Evolutionary conservation across 2,888 invertebrate genomes (phyloP).

Genomic region (Merodon equestris): DNA sequence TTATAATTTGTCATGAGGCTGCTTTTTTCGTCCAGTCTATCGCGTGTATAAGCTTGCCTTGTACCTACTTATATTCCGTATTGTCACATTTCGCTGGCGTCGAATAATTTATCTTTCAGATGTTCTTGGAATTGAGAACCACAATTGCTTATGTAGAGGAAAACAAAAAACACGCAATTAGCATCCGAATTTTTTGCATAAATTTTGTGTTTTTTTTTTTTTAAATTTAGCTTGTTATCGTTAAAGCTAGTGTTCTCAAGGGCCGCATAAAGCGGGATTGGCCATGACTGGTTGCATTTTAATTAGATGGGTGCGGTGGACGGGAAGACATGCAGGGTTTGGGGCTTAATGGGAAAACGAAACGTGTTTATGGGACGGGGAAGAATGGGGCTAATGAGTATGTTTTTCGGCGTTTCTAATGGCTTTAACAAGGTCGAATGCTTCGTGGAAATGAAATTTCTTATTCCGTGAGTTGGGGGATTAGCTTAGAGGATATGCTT

Average conservation of each 20-base stretch:
- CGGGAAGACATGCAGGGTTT: too few species aligned
- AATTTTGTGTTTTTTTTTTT: background rate
- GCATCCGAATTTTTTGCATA: constrained; percentile 25
- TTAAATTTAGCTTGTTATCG: constrained; percentile 15
- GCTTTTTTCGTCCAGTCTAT: constrained; percentile 3
- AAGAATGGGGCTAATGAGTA: too few species aligned
- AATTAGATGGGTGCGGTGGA: constrained; percentile 43
- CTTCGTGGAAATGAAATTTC: too few species aligned
- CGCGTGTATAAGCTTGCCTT: too few species aligned
- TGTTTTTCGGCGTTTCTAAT: too few species aligned
- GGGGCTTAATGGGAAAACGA: constrained; percentile 7
- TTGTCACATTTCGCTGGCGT: constrained; percentile 20
- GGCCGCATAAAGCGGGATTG: constrained; percentile 2
- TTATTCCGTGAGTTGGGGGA: too few species aligned
- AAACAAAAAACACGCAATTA: constrained; percentile 37
- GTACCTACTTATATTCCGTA: background rate
- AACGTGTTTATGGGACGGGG: background rate
- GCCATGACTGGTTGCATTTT: constrained; percentile 38
- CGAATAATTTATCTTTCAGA: constrained; percentile 26
- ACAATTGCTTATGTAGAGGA: constrained; percentile 36
- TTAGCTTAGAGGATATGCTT: too few species aligned
- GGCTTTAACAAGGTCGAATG: too few species aligned
- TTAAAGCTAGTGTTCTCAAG: constrained; percentile 15
- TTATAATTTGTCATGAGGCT: constrained; percentile 58
- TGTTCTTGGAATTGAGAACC: constrained; percentile 29